phyloP scores from a whole-genome alignment of 2,113 vertebrate genomes.

The Tiliqua scincoides region DNA sequence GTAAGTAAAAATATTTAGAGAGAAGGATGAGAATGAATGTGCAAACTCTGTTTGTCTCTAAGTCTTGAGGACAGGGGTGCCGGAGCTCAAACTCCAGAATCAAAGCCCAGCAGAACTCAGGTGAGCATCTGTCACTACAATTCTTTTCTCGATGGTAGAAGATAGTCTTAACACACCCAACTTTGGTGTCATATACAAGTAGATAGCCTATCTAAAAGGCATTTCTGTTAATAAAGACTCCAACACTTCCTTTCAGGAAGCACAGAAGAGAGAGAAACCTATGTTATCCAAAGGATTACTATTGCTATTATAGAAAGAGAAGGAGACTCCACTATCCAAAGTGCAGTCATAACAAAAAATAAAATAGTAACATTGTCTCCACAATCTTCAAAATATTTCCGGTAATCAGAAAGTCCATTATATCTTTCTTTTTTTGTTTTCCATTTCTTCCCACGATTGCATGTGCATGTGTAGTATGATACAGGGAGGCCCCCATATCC shows the following conservation, averaged over 20 bases:
- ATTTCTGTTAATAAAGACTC: background rate
- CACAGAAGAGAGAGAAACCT: background rate
- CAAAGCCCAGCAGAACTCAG: background rate
- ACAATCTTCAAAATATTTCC: background rate
- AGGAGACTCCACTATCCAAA: background rate
- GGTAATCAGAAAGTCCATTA: background rate
- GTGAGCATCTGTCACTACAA: background rate
- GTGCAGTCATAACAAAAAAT: background rate
- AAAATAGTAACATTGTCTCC: background rate
- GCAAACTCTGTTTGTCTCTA: too few relatives aligned
- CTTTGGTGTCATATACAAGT: background rate
- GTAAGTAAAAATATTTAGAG: background rate
- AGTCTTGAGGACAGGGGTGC: background rate
- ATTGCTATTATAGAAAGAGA: background rate
- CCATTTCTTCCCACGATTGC: background rate
- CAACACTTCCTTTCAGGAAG: background rate
- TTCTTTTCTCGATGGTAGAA: background rate
- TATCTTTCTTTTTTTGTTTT: background rate
- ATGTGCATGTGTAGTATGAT: background rate
- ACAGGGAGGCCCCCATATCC: too few relatives aligned
- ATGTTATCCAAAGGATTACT: background rate
- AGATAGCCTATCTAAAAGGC: background rate
- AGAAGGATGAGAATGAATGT: too few relatives aligned
- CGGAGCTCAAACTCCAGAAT: background rate
- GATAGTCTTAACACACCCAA: accelerated